A percentile compares a stretch with the other conserved stretches of the same genome.
These are phyloP conservation scores for Podilymbus podiceps DNA, from an alignment of 2,113 vertebrate species.

Conservation along the genomic window DNA sequence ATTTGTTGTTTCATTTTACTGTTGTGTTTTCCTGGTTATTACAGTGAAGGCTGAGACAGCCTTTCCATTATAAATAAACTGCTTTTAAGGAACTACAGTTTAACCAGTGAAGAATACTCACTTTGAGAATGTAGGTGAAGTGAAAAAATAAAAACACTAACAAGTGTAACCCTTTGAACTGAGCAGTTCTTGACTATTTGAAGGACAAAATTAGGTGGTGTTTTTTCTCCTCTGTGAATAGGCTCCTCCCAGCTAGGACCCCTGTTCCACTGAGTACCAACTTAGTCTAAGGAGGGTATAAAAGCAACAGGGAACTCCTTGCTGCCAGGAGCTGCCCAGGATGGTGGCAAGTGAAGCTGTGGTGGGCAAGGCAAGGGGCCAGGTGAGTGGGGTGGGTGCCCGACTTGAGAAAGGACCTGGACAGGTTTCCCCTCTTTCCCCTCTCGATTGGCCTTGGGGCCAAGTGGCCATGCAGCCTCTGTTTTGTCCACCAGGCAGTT, in stretches of 20 bases:
- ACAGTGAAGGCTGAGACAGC: not conserved
- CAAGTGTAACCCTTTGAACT: not conserved
- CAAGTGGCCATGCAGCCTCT: accelerated
- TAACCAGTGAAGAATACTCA: not conserved
- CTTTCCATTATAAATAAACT: slow-evolving; percentile 11
- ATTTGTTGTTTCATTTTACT: slow-evolving; percentile 42
- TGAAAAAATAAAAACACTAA: not conserved
- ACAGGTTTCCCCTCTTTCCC: not conserved
- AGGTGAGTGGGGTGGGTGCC: not conserved
- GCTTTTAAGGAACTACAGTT: not conserved
- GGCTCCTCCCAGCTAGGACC: not conserved
- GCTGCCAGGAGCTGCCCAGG: not conserved
- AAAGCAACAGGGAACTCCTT: not conserved
- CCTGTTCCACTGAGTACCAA: not conserved
- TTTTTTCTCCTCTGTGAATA: not conserved
- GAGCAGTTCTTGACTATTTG: not conserved
- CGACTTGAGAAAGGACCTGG: not conserved
- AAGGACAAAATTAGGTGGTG: not conserved
- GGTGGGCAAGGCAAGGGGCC: not conserved
- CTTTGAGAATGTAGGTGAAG: not conserved
- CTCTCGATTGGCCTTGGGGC: accelerated
- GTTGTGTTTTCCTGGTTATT: slow-evolving; percentile 28
- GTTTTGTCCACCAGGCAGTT: not conserved
- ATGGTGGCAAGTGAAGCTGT: not conserved
- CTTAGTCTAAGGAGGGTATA: not conserved